These are phyloP conservation scores for Neomonachus schauinslandi DNA, from an alignment of 2,113 vertebrate genomes.

Conservation along the genomic window DNA sequence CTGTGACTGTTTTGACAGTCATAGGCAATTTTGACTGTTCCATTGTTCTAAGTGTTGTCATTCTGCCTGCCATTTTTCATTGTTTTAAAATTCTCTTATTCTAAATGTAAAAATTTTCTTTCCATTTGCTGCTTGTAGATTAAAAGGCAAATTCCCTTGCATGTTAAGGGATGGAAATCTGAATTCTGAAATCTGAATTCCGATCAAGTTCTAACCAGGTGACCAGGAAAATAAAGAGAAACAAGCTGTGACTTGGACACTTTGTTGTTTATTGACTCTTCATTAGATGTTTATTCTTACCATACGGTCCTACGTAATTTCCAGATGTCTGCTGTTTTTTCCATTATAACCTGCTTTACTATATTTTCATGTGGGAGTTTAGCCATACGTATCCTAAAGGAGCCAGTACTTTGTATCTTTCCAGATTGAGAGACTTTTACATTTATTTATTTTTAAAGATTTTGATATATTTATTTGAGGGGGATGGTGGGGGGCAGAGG, in stretches of 20 bases:
- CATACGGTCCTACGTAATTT: neutral
- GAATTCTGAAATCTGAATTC: neutral
- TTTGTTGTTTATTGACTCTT: neutral
- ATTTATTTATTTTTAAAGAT: neutral
- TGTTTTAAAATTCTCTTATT: neutral
- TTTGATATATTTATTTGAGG: neutral
- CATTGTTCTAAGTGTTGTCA: neutral
- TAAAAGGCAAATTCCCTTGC: conserved; percentile 8
- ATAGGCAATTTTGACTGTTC: neutral
- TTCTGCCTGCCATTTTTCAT: neutral
- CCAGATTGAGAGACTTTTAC: neutral
- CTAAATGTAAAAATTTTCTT: conserved; percentile 1
- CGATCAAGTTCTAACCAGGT: neutral
- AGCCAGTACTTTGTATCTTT: neutral
- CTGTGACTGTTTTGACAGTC: neutral
- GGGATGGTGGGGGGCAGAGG: neutral
- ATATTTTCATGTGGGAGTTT: neutral
- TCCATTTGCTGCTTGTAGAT: neutral
- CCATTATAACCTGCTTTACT: neutral
- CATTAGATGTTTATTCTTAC: neutral
- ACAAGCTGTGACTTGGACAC: neutral
- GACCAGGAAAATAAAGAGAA: conserved; percentile 13
- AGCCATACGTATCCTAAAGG: neutral
- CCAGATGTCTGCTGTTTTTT: neutral
- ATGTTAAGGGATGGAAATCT: neutral